Evolutionary conservation across 2,113 vertebrate genomes (phyloP), one percentile per base, ranked within the genome.

Genomic region (Dicrurus megarhynchus): DNA sequence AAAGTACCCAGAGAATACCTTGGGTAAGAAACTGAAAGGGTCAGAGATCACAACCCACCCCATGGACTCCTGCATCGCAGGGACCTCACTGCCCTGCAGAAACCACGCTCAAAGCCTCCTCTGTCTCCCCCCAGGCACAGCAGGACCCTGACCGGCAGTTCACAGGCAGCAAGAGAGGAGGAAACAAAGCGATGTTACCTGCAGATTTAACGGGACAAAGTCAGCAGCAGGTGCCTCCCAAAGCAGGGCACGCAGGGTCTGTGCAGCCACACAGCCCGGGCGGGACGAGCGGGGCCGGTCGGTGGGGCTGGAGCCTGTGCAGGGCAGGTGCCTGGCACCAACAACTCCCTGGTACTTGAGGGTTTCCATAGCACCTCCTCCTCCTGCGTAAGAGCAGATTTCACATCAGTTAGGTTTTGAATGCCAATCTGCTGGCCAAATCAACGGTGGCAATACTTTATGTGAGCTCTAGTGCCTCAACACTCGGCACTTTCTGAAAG

Each of bases 21-120:
- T 41, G 41, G 39, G 19, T 47, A 64, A 32, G 41, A 79, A 59
- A 47, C 11, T 0, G 2, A 46, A 59, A 70, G 11, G 56, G 35
- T 70, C 37, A 81, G 59, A 28, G 59, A 33, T 73, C 1, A 2
- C 21, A 27, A 11, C 4, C 37, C 39, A 17, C 18, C 26, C 39
- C 7, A 4, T 1, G 10, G 55, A 46, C 7, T 15, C 39, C 47
- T 35, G 28, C 23, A 9, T 27, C 0, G 0, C 57, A 22, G 15
- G 16, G 37, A 16, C 41, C 42, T 41, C 3, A 0, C 37, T 60
- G 33, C 17, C 59, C 28, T 26, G 28, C 59, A 65, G 41, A 55
- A 77, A 26, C 33, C 1, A 4, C 2, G 0, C 3, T 15, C 39
- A 8, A 6, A 89, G 23, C 55, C 35, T 73, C 64, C 55, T 44